Percentiles rank a stretch among this genome's conserved stretches.
Conservation (phyloP, 2,888 invertebrate genomes). For the Protonemura montana region DNA sequence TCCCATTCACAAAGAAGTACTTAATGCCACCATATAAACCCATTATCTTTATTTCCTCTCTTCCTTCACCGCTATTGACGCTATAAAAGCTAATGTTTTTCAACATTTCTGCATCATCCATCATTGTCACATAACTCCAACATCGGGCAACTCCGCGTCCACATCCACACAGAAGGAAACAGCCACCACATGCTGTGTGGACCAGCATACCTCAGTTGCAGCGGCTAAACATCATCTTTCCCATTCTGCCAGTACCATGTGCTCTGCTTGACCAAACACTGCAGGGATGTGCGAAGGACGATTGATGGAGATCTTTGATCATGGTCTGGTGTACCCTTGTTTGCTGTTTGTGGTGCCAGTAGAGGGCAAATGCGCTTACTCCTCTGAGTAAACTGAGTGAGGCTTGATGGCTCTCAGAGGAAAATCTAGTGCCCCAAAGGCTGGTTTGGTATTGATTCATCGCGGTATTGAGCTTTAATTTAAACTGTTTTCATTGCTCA, state of each 20-base stretch:
- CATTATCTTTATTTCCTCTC: background rate
- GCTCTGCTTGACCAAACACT: background rate
- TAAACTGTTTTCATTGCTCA: too few species aligned
- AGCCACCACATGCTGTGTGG: too few species aligned
- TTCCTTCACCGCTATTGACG: background rate
- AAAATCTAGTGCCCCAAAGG: too few species aligned
- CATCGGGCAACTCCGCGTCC: background rate
- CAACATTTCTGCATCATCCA: background rate
- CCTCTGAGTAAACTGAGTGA: too few species aligned
- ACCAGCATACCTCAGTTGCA: constrained; percentile 7
- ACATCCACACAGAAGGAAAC: too few species aligned
- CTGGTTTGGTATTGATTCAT: too few species aligned
- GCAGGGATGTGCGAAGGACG: background rate
- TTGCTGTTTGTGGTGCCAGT: background rate
- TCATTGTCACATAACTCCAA: background rate
- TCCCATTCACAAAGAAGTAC: background rate
- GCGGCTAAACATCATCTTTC: background rate
- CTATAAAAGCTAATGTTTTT: background rate
- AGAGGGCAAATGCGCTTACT: too few species aligned
- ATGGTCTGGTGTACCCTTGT: background rate
- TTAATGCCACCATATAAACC: background rate
- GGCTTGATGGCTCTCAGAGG: too few species aligned
- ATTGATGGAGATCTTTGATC: background rate
- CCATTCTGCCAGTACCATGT: background rate
- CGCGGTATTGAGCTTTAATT: too few species aligned